These are phyloP conservation scores for Erebia aethiops DNA, from an alignment of 2,888 invertebrate species.

Conservation along the genomic window DNA sequence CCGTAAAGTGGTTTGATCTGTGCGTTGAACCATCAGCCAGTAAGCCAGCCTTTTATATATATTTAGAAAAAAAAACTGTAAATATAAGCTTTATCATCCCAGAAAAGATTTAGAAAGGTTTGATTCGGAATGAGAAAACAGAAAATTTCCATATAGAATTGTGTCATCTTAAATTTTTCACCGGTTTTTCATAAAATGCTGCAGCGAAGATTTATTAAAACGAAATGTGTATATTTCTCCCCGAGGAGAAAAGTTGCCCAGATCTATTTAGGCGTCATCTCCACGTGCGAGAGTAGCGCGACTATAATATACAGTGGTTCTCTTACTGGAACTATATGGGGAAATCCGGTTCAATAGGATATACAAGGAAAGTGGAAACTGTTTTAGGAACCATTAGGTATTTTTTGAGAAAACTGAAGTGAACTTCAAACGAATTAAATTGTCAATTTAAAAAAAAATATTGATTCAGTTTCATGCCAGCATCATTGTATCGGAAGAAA, in stretches of 20 bases:
- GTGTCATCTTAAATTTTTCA: conserved; percentile 12
- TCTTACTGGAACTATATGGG: no score
- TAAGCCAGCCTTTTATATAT: no score
- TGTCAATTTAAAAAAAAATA: no score
- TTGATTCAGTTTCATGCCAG: no score
- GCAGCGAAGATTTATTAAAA: conserved; percentile 13
- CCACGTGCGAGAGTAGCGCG: not conserved
- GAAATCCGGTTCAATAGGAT: no score
- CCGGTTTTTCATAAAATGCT: conserved; percentile 3
- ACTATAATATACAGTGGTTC: not conserved
- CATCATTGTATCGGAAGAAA: no score
- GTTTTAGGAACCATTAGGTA: no score
- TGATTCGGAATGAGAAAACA: not conserved
- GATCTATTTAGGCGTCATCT: not conserved
- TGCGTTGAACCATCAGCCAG: no score
- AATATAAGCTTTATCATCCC: not conserved
- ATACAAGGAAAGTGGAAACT: no score
- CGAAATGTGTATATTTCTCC: conserved; percentile 2
- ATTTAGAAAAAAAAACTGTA: not conserved
- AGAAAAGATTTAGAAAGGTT: not conserved
- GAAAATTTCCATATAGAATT: not conserved
- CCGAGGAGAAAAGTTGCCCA: not conserved
- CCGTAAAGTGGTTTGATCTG: no score
- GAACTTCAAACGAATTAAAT: no score
- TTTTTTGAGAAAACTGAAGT: no score